Percentiles rank a stretch among this genome's conserved stretches.
These are phyloP conservation scores for Euwallacea similis DNA, from an alignment of 1,140 invertebrate genomes.

Conservation along the genomic window DNA sequence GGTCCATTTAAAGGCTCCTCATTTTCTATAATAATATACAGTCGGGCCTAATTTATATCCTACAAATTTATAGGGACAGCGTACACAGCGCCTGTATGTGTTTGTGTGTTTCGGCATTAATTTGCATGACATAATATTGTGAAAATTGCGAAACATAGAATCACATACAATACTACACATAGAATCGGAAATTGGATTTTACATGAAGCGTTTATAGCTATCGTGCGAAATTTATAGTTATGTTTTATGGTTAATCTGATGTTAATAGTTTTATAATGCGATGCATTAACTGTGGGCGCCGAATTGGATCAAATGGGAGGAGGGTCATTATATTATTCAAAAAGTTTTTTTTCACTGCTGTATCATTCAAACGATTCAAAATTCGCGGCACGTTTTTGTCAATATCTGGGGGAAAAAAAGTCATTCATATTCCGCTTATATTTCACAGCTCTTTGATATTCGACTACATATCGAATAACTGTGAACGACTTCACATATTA, in stretches of 20 bases:
- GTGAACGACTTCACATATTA: neutral
- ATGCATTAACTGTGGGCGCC: no score
- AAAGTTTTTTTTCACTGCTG: no score
- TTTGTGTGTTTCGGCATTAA: constrained; percentile 24
- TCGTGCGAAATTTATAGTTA: neutral
- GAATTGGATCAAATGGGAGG: no score
- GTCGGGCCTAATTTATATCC: constrained; percentile 17
- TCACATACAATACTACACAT: constrained; percentile 12
- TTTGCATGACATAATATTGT: constrained; percentile 29
- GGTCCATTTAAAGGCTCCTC: constrained; percentile 13
- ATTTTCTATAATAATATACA: constrained; percentile 12
- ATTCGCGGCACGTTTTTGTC: neutral
- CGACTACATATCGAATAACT: constrained; percentile 1
- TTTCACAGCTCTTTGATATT: neutral
- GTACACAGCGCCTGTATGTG: constrained; percentile 10
- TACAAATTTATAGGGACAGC: constrained; percentile 24
- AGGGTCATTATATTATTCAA: no score
- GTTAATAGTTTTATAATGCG: constrained; percentile 1
- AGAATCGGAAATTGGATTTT: constrained; percentile 19
- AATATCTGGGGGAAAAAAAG: neutral
- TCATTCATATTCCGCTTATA: constrained; percentile 2
- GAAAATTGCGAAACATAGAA: constrained; percentile 26
- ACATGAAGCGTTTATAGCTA: constrained; percentile 15
- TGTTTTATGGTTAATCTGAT: neutral
- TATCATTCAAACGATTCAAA: neutral